phyloP scores from a whole-genome alignment of 2,113 vertebrate species.

The Quiscalus mexicanus region DNA sequence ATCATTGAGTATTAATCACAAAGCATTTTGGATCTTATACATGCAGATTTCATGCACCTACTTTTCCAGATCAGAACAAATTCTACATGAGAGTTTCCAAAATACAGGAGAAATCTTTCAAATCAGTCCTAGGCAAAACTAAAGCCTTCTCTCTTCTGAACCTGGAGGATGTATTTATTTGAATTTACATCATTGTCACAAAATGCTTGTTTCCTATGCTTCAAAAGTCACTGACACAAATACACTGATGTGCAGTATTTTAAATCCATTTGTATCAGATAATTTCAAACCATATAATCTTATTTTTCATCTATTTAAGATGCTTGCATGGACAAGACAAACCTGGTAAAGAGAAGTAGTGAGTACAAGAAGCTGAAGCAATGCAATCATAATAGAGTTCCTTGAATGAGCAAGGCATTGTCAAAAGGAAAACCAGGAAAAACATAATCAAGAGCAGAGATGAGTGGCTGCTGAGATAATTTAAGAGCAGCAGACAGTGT shows the following conservation, averaged over 20 bases:
- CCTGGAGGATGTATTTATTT: neutral
- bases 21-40: neutral
- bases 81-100: neutral
- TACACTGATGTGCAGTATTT: neutral
- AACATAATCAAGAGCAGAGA: neutral
- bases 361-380: neutral
- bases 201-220: neutral
- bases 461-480: neutral
- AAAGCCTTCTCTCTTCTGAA: neutral
- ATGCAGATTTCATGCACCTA: neutral
- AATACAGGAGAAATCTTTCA: neutral
- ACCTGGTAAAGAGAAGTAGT: neutral
- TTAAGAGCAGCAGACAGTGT: neutral
- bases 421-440: neutral
- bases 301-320: neutral
- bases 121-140: neutral
- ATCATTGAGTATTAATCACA: neutral
- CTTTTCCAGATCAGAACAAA: neutral
- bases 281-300: fast-evolving
- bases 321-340: neutral
- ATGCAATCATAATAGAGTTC: neutral
- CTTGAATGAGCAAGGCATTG: neutral
- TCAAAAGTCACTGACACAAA: neutral
- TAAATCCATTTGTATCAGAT: neutral
- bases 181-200: neutral